A percentile compares a stretch with the other conserved stretches of the same genome.
These are phyloP conservation scores for Hypotaenidia okinawae DNA, from an alignment of 2,797 vertebrate genomes.

Conservation along the genomic window DNA sequence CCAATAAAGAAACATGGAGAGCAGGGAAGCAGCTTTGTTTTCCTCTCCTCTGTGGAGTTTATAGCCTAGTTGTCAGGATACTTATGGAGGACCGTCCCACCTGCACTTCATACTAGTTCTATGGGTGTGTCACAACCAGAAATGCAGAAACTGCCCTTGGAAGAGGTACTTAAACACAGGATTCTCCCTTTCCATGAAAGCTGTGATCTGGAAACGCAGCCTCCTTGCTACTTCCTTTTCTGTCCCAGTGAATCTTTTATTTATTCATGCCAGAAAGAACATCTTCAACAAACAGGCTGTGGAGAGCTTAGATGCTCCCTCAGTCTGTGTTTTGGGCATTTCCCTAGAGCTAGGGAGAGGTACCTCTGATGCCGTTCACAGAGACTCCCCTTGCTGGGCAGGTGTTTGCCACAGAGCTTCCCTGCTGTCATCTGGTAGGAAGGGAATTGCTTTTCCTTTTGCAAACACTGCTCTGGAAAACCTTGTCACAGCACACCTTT, in stretches of 20 bases:
- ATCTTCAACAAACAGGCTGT: neutral
- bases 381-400: neutral
- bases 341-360: neutral
- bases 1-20: accelerated
- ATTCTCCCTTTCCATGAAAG: neutral
- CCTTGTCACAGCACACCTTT: neutral
- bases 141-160: neutral
- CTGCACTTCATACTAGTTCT: neutral
- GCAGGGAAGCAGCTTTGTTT: neutral
- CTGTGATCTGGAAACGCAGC: neutral
- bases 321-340: neutral
- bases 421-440: accelerated
- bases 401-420: neutral
- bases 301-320: neutral
- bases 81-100: neutral
- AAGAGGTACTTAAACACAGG: neutral
- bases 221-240: neutral
- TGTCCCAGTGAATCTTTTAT: neutral
- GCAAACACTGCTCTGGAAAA: neutral
- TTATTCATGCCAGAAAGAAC: neutral
- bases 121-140: neutral
- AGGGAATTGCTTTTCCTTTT: neutral
- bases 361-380: neutral
- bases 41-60: neutral
- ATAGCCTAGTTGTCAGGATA: neutral